Evolutionary conservation across 1,140 invertebrate species (phyloP), one percentile per base, ranked within the genome.

Genomic region (Holcopasites calliopsidis): DNA sequence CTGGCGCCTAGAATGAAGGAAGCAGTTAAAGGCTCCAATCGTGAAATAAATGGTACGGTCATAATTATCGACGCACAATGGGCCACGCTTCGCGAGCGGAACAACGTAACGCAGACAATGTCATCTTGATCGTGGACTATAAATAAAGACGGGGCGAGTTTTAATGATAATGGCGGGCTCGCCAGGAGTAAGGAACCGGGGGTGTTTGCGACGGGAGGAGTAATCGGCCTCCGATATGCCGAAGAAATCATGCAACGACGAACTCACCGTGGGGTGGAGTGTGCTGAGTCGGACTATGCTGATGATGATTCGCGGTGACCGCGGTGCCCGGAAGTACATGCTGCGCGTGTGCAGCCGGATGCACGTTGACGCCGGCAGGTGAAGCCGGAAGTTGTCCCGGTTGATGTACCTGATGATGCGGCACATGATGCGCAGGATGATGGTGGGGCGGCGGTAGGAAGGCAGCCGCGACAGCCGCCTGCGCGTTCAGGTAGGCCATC

Each of bases 401-500:
- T 82, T 91, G 90, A 79, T 92, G 91, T 74, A 91, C 88, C 86
- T 92, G 90, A 84, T 92, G 91, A 85, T 91, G 90, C 50, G 89
- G 74, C 85, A 91, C 88, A 72, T 90, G 90, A 84, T 92, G 90
- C 3, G 88, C 89, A 6, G 90, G 88, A 88, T 93, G 84, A 74
- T 92, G 85, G 88, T 93, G 88, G 8, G 94, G 94, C 76, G 95
- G 94, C 23, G 95, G 96, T 76, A 97, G 92, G 92, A 97, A 97
- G 55, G 96, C 96, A 7, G 96, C 96, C 1, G 96, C 96, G n/a
- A 96, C 96, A 11, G 96, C 96, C 26, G 96, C 96, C 88, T 97
- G 96, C 38, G 96, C 96, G 90, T 97, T 97, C 86, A 97, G 95
- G 84, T 96, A 96, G n/a, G 95, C 95, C 93, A 96, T 96, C 76